phyloP scores from a whole-genome alignment of 2,888 invertebrate genomes.

The Geotrupes spiniger region DNA sequence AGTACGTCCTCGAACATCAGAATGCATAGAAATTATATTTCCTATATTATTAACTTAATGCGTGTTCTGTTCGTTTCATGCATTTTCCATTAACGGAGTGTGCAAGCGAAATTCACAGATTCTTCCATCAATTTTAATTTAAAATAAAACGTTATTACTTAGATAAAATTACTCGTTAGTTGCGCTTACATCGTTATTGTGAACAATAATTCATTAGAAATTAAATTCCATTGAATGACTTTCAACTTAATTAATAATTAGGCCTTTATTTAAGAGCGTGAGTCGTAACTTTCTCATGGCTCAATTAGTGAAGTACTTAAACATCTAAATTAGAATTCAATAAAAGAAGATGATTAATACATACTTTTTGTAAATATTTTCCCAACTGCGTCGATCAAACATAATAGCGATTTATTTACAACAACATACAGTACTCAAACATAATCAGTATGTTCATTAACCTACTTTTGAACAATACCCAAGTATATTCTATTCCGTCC shows the following conservation, averaged over 20 bases:
- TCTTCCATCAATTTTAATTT: no score
- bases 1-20: no score
- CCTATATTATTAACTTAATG: no score
- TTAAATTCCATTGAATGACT: conserved; percentile 7
- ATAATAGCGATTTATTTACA: conserved; percentile 6
- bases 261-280: conserved; percentile 13
- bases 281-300: conserved; percentile 9
- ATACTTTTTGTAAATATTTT: neutral
- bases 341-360: conserved; percentile 1
- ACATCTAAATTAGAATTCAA: conserved; percentile 9
- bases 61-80: no score
- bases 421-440: conserved; percentile 7
- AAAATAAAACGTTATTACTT: no score
- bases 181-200: conserved; percentile 1
- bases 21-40: no score
- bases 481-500: no score
- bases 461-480: conserved; percentile 14
- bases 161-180: neutral
- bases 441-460: conserved; percentile 12
- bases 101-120: no score
- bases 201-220: conserved; percentile 17
- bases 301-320: conserved; percentile 11
- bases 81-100: no score
- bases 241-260: conserved; percentile 16
- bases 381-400: neutral